These are phyloP conservation scores for Drosophila mayaguana DNA, from an alignment of 2,888 invertebrate species.

Conservation along the genomic window DNA sequence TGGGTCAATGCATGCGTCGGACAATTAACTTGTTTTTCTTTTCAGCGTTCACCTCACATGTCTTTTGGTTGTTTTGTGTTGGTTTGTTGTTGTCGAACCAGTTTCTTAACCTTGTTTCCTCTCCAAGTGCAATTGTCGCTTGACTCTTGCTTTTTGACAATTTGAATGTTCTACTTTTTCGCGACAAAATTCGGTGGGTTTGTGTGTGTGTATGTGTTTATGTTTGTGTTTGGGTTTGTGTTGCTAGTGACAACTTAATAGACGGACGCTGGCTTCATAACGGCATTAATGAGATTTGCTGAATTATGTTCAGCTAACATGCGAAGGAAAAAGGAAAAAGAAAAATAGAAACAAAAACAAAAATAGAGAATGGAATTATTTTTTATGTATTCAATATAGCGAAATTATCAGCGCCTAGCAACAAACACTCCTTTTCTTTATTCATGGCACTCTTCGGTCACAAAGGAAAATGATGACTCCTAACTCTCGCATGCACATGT, in stretches of 20 bases:
- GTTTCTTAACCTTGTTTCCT: conserved; percentile 77
- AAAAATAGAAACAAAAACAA: background rate
- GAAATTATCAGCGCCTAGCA: conserved; percentile 43
- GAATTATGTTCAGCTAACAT: conserved; percentile 47
- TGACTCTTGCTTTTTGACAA: conserved; percentile 69
- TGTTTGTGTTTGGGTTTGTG: conserved; percentile 20
- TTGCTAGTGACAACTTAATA: conserved; percentile 58
- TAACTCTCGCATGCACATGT: background rate
- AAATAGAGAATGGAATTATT: conserved; percentile 12
- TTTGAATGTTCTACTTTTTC: conserved; percentile 68
- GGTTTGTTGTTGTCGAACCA: conserved; percentile 62
- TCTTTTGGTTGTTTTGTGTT: conserved; percentile 41
- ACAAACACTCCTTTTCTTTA: conserved; percentile 43
- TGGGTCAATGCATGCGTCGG: conserved; percentile 67
- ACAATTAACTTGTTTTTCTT: conserved; percentile 49
- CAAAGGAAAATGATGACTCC: conserved; percentile 32
- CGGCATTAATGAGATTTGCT: conserved; percentile 48
- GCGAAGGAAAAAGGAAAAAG: conserved; percentile 27
- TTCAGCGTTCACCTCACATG: conserved; percentile 14
- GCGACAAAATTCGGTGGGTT: conserved; percentile 18
- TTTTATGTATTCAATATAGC: conserved; percentile 10
- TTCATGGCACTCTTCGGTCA: conserved; percentile 38
- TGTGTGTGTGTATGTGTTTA: conserved; percentile 12
- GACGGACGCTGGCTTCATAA: conserved; percentile 38
- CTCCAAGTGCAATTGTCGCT: conserved; percentile 70